These are phyloP conservation scores for Atlantisia rogersi DNA, from an alignment of 2,113 vertebrate genomes.

Conservation along the genomic window DNA sequence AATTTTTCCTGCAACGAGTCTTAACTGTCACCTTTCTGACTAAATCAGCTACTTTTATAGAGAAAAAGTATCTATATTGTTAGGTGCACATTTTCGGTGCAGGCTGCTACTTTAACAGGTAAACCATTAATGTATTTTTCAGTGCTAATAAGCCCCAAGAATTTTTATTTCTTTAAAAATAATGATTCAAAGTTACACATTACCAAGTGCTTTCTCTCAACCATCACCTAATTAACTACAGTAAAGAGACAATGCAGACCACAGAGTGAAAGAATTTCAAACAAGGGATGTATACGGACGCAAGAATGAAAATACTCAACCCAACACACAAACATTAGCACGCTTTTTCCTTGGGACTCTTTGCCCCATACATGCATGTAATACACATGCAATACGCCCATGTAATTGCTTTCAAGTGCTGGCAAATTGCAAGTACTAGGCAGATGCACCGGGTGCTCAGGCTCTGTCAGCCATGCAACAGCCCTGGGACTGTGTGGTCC, in stretches of 20 bases:
- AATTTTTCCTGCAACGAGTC: conserved; percentile 76
- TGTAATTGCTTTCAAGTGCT: background rate
- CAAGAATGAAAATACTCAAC: background rate
- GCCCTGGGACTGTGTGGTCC: conserved; percentile 17
- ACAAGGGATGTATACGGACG: background rate
- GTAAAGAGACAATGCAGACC: background rate
- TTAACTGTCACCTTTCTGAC: conserved; percentile 84
- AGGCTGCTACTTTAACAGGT: conserved; percentile 45
- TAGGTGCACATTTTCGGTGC: conserved; percentile 35
- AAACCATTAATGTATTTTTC: conserved; percentile 46
- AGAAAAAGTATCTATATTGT: conserved; percentile 46
- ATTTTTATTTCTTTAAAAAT: conserved; percentile 1
- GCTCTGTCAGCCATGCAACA: background rate
- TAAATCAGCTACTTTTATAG: conserved; percentile 79
- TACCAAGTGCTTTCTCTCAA: background rate
- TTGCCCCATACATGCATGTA: background rate
- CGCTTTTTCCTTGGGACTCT: background rate
- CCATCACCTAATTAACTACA: conserved; percentile 12
- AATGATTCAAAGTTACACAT: background rate
- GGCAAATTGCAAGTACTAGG: background rate
- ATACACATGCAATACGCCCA: background rate
- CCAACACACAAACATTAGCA: background rate
- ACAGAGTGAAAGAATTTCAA: background rate
- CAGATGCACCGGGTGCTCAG: background rate
- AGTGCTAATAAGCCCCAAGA: conserved; percentile 32